Evolutionary conservation across 1,140 invertebrate genomes (phyloP).

Genomic region (Homalodisca vitripennis): DNA sequence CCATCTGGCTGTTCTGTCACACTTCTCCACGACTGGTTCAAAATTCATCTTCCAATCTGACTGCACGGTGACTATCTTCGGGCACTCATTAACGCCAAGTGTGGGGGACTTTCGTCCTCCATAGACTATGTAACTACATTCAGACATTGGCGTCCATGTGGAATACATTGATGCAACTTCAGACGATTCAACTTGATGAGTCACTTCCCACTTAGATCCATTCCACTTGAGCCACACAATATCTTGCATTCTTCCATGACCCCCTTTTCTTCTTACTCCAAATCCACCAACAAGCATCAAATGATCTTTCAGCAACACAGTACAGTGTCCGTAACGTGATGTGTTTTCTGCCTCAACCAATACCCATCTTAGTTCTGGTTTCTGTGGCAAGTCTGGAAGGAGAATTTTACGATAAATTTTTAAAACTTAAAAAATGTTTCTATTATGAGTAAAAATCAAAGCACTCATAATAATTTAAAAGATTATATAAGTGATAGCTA

Average conservation of each 20-base stretch:
- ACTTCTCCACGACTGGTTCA: neutral
- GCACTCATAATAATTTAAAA: too few species aligned
- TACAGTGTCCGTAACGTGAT: conserved; percentile 21
- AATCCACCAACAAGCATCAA: conserved; percentile 22
- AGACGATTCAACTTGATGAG: neutral
- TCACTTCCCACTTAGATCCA: neutral
- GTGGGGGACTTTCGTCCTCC: conserved; percentile 36
- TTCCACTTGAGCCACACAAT: neutral
- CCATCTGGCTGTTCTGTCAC: conserved; percentile 24
- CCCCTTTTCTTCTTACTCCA: neutral
- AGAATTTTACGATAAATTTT: too few species aligned
- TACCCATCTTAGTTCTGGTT: neutral
- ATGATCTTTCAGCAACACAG: neutral
- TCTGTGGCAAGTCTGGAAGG: neutral
- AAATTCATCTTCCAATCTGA: neutral
- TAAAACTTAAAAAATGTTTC: too few species aligned
- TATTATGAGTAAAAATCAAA: too few species aligned
- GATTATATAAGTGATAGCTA: too few species aligned
- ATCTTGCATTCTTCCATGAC: conserved; percentile 1
- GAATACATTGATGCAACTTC: conserved; percentile 16
- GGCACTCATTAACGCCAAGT: conserved; percentile 16
- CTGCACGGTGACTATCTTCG: neutral
- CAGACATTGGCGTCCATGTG: conserved; percentile 7
- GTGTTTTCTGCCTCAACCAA: neutral
- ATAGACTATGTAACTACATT: conserved; percentile 26